Evolutionary conservation across 1,140 invertebrate species (phyloP).

Genomic region (Campoletis sonorensis): DNA sequence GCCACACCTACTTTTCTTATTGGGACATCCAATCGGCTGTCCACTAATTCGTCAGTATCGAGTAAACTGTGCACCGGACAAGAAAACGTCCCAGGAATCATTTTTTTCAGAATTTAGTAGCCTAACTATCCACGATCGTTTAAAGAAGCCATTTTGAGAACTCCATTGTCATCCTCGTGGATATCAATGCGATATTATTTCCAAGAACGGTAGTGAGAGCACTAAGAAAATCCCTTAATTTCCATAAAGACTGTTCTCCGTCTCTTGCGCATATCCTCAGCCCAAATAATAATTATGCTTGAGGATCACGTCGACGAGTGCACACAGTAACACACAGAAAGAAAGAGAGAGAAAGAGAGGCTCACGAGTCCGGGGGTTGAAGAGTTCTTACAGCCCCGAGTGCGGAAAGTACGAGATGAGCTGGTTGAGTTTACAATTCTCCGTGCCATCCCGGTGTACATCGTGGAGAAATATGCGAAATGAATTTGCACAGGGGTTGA

Average conservation of each 20-base stretch:
- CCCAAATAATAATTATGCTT: conserved; percentile 25
- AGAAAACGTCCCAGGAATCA: too few species aligned
- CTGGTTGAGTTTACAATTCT: conserved; percentile 29
- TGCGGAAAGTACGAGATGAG: conserved; percentile 4
- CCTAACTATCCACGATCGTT: too few species aligned
- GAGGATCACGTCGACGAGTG: conserved; percentile 21
- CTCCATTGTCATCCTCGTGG: neutral
- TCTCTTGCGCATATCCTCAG: conserved; percentile 6
- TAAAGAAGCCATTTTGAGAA: too few species aligned
- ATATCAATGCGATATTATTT: conserved; percentile 13
- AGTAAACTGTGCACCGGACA: too few species aligned
- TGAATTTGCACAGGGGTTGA: conserved; percentile 29
- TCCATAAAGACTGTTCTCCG: conserved; percentile 24
- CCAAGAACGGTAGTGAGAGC: neutral
- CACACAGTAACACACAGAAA: conserved; percentile 5
- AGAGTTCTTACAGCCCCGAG: conserved; percentile 14
- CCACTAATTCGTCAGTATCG: too few species aligned
- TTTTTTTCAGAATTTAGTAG: too few species aligned
- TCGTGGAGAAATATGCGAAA: conserved; percentile 31
- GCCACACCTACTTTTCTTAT: too few species aligned
- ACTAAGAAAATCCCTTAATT: conserved; percentile 22
- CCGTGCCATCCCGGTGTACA: neutral
- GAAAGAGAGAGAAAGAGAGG: conserved; percentile 28
- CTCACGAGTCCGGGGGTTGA: conserved; percentile 5
- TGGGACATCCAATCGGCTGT: too few species aligned